phyloP scores from a whole-genome alignment of 2,797 vertebrate species.

The Aplochiton taeniatus region DNA sequence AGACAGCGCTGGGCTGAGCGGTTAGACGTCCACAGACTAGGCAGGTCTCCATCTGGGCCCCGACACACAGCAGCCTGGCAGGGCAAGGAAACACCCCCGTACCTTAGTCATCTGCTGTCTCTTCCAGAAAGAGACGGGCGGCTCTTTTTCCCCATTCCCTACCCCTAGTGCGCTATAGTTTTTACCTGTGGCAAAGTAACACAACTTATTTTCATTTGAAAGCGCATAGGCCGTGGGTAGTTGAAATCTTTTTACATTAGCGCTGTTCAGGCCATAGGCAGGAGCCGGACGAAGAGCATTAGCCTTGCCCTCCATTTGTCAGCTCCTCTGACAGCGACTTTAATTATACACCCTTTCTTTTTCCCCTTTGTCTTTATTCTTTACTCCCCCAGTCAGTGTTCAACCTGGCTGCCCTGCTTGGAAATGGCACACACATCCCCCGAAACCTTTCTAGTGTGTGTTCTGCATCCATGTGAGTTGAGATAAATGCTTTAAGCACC shows the following conservation, averaged over 20 bases:
- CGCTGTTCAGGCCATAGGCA: neutral
- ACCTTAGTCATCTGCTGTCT: neutral
- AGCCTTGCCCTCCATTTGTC: neutral
- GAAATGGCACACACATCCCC: neutral
- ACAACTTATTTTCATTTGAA: neutral
- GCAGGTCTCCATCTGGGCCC: conserved; percentile 4
- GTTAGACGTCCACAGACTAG: neutral
- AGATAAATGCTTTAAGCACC: no score
- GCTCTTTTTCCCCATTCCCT: neutral
- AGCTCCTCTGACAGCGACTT: neutral
- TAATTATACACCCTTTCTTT: neutral
- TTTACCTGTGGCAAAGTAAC: neutral
- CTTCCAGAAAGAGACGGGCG: neutral
- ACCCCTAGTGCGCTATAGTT: neutral
- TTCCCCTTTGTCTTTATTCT: neutral
- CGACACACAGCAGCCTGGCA: neutral
- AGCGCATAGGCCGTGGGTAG: neutral
- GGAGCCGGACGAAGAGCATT: neutral
- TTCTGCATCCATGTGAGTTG: neutral
- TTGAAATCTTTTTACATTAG: neutral
- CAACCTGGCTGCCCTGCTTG: neutral
- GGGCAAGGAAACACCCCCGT: conserved; percentile 4
- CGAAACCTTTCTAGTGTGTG: neutral
- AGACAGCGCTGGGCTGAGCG: conserved; percentile 1
- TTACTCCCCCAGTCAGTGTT: neutral